phyloP scores from a whole-genome alignment of 2,797 vertebrate genomes.

The Sus cebifrons region DNA sequence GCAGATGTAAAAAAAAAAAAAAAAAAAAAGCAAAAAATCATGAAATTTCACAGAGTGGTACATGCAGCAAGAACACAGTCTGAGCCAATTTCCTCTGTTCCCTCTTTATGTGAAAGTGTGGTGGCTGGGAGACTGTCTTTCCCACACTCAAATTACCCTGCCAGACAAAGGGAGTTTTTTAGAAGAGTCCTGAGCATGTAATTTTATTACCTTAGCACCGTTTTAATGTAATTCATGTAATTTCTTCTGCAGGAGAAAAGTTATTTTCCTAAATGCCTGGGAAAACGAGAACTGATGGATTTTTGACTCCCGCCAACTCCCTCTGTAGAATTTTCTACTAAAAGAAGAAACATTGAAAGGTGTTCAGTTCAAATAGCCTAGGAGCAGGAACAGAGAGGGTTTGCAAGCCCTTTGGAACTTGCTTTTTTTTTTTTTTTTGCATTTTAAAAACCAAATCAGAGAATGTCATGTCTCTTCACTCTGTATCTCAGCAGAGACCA shows the following conservation, averaged over 20 bases:
- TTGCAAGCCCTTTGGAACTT: neutral
- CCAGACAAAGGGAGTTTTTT: slow-evolving; percentile 79
- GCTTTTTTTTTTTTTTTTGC: no score
- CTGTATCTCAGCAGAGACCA: neutral
- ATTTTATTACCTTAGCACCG: slow-evolving; percentile 83
- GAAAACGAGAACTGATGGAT: slow-evolving; percentile 79
- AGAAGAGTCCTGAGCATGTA: slow-evolving; percentile 76
- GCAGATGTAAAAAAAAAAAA: slow-evolving; percentile 50
- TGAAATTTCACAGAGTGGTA: slow-evolving; percentile 30
- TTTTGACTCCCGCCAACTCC: slow-evolving; percentile 64
- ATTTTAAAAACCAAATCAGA: no score
- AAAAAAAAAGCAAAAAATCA: neutral
- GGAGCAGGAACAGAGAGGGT: neutral
- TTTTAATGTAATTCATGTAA: slow-evolving; percentile 86
- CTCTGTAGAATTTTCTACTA: slow-evolving; percentile 67
- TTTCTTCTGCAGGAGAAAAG: slow-evolving; percentile 80
- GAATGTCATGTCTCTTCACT: no score
- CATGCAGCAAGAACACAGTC: neutral
- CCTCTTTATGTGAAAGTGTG: slow-evolving; percentile 10
- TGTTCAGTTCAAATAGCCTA: neutral
- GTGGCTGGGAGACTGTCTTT: slow-evolving; percentile 1
- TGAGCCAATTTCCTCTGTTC: slow-evolving; percentile 58
- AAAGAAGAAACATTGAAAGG: slow-evolving; percentile 46
- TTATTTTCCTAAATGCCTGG: slow-evolving; percentile 80
- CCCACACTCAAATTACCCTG: slow-evolving; percentile 70